These are phyloP conservation scores for Hyles vespertilio DNA, from an alignment of 1,140 invertebrate species.

Conservation along the genomic window DNA sequence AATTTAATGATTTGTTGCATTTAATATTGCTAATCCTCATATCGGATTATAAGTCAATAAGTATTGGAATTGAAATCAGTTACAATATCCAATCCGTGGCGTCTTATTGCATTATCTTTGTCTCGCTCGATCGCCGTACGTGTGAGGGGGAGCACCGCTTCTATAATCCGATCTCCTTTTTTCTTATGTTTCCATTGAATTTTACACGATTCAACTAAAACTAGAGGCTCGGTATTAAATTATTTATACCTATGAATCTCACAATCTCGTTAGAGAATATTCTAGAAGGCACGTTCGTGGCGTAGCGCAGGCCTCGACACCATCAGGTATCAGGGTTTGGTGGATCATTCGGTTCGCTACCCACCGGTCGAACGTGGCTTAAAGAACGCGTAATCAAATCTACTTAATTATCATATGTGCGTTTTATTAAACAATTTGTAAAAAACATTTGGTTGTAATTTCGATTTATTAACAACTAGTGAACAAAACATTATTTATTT, in stretches of 20 bases:
- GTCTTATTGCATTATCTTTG: constrained; percentile 6
- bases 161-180: constrained; percentile 28
- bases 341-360: constrained; percentile 22
- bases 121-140: constrained; percentile 10
- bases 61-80: background rate
- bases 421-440: constrained; percentile 45
- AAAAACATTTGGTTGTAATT: constrained; percentile 45
- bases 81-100: background rate
- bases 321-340: too few species aligned
- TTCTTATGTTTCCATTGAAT: constrained; percentile 19
- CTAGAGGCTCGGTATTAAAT: constrained; percentile 42
- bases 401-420: constrained; percentile 50
- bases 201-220: constrained; percentile 26
- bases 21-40: too few species aligned
- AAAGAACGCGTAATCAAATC: constrained; percentile 24
- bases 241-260: constrained; percentile 47
- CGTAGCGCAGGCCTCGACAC: background rate
- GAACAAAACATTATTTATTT: constrained; percentile 29
- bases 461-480: constrained; percentile 36
- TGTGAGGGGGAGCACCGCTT: constrained; percentile 20
- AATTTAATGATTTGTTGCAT: too few species aligned
- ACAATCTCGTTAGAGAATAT: constrained; percentile 29
- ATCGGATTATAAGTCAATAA: too few species aligned
- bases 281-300: constrained; percentile 33
- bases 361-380: constrained; percentile 23